Percentiles rank a stretch among this genome's conserved stretches.
Evolutionary conservation across 2,113 vertebrate species (phyloP).

Genomic region (Tupaia chinensis): DNA sequence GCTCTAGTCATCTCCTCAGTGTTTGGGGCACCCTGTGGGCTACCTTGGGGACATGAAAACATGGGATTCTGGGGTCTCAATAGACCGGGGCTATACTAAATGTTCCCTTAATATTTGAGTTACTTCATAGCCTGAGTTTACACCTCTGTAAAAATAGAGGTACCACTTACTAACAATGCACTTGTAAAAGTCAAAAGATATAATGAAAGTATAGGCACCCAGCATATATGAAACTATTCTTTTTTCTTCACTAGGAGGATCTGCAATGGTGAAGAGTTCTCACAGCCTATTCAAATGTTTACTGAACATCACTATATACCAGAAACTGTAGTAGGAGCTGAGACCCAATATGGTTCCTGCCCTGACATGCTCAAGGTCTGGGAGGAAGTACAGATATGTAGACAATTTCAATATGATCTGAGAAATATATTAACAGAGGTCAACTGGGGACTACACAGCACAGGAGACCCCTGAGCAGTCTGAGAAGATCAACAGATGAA

Average conservation of each 20-base stretch:
- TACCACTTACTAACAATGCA: background rate
- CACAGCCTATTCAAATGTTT: background rate
- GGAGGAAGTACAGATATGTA: background rate
- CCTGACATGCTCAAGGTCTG: background rate
- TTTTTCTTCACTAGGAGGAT: background rate
- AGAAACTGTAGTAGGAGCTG: background rate
- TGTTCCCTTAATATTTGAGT: background rate
- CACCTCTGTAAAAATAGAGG: background rate
- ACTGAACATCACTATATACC: background rate
- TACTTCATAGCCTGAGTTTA: constrained; percentile 7
- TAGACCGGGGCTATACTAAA: background rate
- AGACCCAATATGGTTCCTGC: background rate
- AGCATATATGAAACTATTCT: background rate
- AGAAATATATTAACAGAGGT: background rate
- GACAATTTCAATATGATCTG: background rate
- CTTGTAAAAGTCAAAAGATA: background rate
- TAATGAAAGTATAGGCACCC: background rate
- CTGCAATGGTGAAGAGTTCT: background rate
- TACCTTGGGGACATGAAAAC: background rate
- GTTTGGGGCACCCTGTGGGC: background rate
- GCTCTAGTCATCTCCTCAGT: background rate
- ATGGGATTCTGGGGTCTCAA: background rate
- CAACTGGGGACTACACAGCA: background rate
- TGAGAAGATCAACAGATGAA: background rate
- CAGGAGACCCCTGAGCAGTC: background rate